A percentile compares a stretch with the other conserved stretches of the same genome.
phyloP scores from a whole-genome alignment of 1,140 invertebrate genomes.

The Linepithema humile region DNA sequence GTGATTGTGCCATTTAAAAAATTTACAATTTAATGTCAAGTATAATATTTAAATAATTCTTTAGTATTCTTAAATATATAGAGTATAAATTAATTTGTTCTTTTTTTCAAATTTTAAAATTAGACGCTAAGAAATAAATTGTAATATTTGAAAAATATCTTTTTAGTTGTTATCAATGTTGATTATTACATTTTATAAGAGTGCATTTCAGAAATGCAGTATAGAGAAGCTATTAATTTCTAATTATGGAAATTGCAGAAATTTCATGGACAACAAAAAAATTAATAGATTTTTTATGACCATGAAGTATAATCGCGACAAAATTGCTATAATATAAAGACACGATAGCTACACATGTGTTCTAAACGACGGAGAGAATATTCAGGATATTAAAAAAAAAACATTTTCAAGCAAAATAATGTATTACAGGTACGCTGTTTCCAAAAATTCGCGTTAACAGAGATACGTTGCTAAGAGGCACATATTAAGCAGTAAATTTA shows the following conservation, averaged over 20 bases:
- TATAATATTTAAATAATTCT: not conserved
- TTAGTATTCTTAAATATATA: too few species aligned
- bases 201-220: not conserved
- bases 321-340: conserved; percentile 1
- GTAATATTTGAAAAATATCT: not conserved
- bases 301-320: not conserved
- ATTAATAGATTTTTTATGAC: not conserved
- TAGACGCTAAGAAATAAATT: not conserved
- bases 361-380: not conserved
- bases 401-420: conserved; percentile 5
- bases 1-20: not conserved
- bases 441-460: not conserved
- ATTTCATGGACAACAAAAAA: not conserved
- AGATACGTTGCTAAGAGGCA: conserved; percentile 2
- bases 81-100: not conserved
- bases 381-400: not conserved
- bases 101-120: not conserved
- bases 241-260: not conserved
- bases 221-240: not conserved
- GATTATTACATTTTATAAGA: not conserved
- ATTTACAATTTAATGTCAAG: not conserved
- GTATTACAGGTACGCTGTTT: not conserved
- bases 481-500: conserved; percentile 30
- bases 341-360: not conserved
- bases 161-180: not conserved